These are phyloP conservation scores for Microdon myrmicae DNA, from an alignment of 2,888 invertebrate genomes.

Conservation along the genomic window DNA sequence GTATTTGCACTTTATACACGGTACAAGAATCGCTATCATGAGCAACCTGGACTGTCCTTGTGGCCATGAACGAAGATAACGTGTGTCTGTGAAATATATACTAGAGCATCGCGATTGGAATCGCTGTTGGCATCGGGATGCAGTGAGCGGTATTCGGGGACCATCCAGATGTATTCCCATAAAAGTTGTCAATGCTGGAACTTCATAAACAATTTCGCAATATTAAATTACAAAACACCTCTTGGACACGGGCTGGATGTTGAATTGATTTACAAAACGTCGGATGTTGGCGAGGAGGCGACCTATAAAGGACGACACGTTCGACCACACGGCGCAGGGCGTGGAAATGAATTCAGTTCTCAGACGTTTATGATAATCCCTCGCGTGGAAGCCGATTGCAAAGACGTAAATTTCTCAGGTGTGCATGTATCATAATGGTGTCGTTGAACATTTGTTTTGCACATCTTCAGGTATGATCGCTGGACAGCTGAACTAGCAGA, in stretches of 20 bases:
- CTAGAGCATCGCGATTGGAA: slow-evolving; percentile 51
- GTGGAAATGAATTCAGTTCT: slow-evolving; percentile 51
- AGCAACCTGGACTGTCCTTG: slow-evolving; percentile 6
- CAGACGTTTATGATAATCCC: slow-evolving; percentile 50
- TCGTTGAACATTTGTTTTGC: slow-evolving; percentile 4
- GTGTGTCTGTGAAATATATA: slow-evolving; percentile 52
- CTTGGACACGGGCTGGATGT: slow-evolving; percentile 52
- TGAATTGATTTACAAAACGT: slow-evolving; percentile 52
- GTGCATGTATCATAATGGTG: slow-evolving; percentile 1
- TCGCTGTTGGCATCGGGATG: slow-evolving; percentile 45
- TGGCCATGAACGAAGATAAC: slow-evolving; percentile 35
- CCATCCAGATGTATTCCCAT: slow-evolving; percentile 56
- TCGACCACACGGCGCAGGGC: slow-evolving; percentile 50
- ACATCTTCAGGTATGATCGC: slow-evolving; percentile 14
- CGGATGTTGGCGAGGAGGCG: slow-evolving; percentile 19
- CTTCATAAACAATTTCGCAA: slow-evolving; percentile 52
- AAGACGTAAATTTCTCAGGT: slow-evolving; percentile 18
- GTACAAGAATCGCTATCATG: background rate
- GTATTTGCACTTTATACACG: slow-evolving; percentile 36
- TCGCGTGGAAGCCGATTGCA: slow-evolving; percentile 11
- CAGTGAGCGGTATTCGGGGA: slow-evolving; percentile 51
- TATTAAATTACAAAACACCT: slow-evolving; percentile 53
- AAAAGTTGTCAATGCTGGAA: slow-evolving; percentile 52
- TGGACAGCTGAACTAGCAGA: slow-evolving; percentile 24
- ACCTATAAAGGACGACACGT: slow-evolving; percentile 49